These are phyloP conservation scores for Pangasius macronema DNA, from an alignment of 2,797 vertebrate species.

Conservation along the genomic window DNA sequence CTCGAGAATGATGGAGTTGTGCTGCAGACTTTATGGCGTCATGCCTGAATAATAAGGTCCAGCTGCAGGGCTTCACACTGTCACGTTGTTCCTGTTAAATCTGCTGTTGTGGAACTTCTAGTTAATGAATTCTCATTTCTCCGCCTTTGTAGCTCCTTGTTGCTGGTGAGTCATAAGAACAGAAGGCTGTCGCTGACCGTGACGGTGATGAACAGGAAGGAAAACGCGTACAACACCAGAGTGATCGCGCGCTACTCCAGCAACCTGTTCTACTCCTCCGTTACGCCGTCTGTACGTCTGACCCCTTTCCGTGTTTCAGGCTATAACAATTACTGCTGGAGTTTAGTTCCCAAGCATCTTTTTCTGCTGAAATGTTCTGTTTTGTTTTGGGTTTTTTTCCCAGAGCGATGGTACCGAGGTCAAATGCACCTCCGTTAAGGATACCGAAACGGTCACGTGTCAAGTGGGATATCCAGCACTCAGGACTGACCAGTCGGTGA, in stretches of 20 bases:
- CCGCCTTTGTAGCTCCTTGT: conserved; percentile 65
- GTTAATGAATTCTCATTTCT: not conserved
- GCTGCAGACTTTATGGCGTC: not conserved
- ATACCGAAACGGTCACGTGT: conserved; percentile 71
- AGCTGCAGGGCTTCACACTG: not conserved
- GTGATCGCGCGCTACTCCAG: conserved; percentile 76
- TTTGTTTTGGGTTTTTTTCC: not conserved
- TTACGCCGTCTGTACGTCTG: conserved; percentile 70
- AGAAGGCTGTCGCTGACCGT: conserved; percentile 75
- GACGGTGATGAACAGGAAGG: conserved; percentile 76
- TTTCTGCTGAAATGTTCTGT: not conserved
- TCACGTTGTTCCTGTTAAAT: not conserved
- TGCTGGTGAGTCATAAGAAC: conserved; percentile 78
- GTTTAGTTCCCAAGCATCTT: not conserved
- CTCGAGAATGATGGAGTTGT: not conserved
- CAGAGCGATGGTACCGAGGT: conserved; percentile 80
- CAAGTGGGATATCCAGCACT: conserved; percentile 80
- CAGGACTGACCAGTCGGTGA: conserved; percentile 74
- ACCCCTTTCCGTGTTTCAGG: not conserved
- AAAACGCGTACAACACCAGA: conserved; percentile 82
- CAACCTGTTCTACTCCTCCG: conserved; percentile 83
- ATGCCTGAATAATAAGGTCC: not conserved
- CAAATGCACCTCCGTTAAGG: conserved; percentile 69
- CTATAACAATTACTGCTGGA: not conserved
- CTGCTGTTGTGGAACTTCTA: not conserved